Percentiles rank a stretch among this genome's conserved stretches.
Conservation (phyloP, 2,113 vertebrate genomes). For the Miniopterus natalensis region DNA sequence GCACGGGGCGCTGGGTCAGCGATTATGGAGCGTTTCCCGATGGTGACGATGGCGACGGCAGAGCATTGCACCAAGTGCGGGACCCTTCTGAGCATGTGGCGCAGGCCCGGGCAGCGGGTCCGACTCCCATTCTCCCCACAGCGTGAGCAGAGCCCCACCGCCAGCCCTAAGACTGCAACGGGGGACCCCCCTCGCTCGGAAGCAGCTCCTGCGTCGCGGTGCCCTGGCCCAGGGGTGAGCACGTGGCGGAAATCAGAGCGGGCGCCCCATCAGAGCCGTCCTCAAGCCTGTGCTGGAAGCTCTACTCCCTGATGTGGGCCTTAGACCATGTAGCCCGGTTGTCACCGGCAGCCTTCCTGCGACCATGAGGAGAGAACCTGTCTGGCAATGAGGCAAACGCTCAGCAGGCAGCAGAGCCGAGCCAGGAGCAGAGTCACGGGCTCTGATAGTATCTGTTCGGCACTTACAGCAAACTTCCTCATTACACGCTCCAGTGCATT, state of each 20-base stretch:
- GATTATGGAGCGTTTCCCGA: too few species aligned
- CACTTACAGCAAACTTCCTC: background rate
- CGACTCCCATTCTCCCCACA: background rate
- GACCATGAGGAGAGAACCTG: background rate
- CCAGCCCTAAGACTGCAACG: background rate
- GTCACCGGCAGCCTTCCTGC: background rate
- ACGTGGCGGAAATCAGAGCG: background rate
- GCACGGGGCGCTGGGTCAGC: background rate
- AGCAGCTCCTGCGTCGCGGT: fast-evolving
- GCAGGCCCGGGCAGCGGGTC: background rate
- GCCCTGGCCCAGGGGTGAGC: background rate
- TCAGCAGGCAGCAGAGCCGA: background rate
- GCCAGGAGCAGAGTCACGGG: background rate
- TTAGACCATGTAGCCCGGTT: fast-evolving
- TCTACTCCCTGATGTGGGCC: background rate
- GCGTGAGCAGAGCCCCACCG: fast-evolving
- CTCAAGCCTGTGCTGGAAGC: background rate
- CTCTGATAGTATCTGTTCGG: fast-evolving
- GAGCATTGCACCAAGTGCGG: background rate
- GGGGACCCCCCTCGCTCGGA: background rate
- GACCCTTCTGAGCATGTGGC: fast-evolving
- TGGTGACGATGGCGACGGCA: fast-evolving
- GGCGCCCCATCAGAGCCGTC: background rate
- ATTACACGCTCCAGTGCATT: fast-evolving
- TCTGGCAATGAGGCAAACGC: background rate